Base-by-base conservation (phyloP, 2,797 vertebrate species). In the Lagorchestes hirsutus region DNA sequence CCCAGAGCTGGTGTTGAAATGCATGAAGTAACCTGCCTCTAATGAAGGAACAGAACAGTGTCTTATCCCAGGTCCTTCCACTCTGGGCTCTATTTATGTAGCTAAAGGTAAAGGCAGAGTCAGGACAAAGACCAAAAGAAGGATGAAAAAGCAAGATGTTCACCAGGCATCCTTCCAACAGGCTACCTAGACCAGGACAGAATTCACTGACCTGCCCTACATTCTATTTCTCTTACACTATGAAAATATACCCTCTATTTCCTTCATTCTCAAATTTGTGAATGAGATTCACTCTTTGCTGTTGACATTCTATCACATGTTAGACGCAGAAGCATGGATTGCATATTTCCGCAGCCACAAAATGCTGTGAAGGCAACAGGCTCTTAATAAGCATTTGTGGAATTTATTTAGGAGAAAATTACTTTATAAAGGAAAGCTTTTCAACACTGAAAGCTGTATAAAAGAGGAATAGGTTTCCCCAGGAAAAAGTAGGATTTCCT, bases 11-110 rank as follows among this genome's bases (percentile, higher is more conserved):
- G 99, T 99, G 97, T 50, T 90, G 34, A 99, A 99, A 97, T 99
- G 92, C 99, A 99, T 99, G 97, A 98, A 99, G 97, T 99, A 99
- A 14, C 99, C 99, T 3, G 99, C 98, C 96, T 99, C 99, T 99
- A 90, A 9, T 92, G 93, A 96, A 56, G 95, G 52, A 98, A 94
- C 1, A 50, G 16, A 34, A 92, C 91, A 50, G 4, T 1, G 1
- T 52, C 54, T 34, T 24, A 28, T 24, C 13, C 56, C 93, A 82
- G 54, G 4, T 10, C 40, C 24, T 11, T 28, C 62, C 27, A 28
- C 3, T 28, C 22, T 56, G 27, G 58, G 1, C 0, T 0, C 67
- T 55, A 8, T 74, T 4, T 5, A 5, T 56, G 59, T 31, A 29
- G 0, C 29, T 0, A 31, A 50, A n/a, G 62, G 1, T 62, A 90